Percentiles rank a stretch among this genome's conserved stretches.
Conservation (phyloP, 2,888 invertebrate genomes). For the Drosophila pseudotalamancana region DNA sequence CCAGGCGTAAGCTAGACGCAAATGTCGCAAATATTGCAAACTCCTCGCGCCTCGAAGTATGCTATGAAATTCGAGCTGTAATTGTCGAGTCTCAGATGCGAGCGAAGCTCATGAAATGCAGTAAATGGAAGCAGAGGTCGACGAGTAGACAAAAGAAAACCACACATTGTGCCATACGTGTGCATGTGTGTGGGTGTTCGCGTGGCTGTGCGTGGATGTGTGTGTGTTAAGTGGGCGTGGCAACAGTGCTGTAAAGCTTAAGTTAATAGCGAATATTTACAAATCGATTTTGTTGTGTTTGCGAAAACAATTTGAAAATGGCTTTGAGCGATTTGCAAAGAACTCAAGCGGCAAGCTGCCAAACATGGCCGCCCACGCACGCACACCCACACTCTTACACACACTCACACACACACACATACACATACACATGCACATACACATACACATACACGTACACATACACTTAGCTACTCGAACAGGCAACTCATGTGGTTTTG, state of each 20-base stretch:
- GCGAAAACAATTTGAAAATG: conserved; percentile 75
- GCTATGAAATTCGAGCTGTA: conserved; percentile 47
- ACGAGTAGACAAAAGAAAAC: conserved; percentile 39
- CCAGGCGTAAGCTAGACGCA: conserved; percentile 34
- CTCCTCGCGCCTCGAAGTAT: conserved; percentile 6
- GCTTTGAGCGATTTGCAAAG: conserved; percentile 68
- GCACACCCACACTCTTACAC: conserved; percentile 5
- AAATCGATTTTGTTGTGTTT: conserved; percentile 75
- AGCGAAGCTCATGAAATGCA: conserved; percentile 42
- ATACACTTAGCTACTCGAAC: no score
- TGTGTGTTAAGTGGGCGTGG: conserved; percentile 11
- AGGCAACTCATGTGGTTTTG: conserved; percentile 21
- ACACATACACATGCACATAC: background rate
- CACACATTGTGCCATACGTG: conserved; percentile 33
- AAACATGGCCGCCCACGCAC: conserved; percentile 47
- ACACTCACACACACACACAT: conserved; percentile 3
- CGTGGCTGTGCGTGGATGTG: background rate
- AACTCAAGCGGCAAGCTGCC: conserved; percentile 59
- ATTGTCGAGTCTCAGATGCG: conserved; percentile 29
- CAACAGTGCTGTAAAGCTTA: conserved; percentile 36
- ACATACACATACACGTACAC: conserved; percentile 6
- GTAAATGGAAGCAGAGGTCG: conserved; percentile 12
- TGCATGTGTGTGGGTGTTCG: conserved; percentile 27
- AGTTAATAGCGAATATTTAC: conserved; percentile 62
- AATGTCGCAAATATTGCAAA: conserved; percentile 22